These are phyloP conservation scores for Callionymus lyra DNA, from an alignment of 2,113 vertebrate genomes.

Conservation along the genomic window DNA sequence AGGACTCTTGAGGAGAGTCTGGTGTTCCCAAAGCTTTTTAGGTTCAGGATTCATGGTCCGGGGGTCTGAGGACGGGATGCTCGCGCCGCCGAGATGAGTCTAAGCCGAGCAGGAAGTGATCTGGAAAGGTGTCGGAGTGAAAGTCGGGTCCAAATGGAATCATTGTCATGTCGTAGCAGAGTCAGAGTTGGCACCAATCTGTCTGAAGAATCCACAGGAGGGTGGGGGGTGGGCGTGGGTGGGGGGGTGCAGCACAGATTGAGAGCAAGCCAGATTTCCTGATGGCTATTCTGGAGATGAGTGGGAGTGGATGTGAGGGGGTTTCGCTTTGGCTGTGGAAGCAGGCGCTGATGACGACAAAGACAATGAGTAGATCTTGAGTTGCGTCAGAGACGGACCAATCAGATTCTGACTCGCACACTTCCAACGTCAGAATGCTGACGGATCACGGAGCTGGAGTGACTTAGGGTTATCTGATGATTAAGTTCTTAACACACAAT, in stretches of 20 bases:
- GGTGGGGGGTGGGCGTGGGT: too few species aligned
- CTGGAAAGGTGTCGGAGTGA: constrained; percentile 11
- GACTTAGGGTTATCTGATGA: too few species aligned
- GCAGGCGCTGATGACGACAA: constrained; percentile 48
- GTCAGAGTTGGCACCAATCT: constrained; percentile 20
- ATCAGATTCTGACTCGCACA: constrained; percentile 53
- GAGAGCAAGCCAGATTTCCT: constrained; percentile 18
- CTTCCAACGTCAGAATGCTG: constrained; percentile 38
- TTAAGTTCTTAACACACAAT: too few species aligned
- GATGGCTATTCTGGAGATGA: constrained; percentile 35
- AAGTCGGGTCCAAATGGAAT: constrained; percentile 24
- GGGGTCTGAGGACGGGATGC: too few species aligned
- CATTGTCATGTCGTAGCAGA: constrained; percentile 24
- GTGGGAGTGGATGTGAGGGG: constrained; percentile 48
- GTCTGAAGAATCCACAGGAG: constrained; percentile 6
- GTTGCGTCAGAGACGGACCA: constrained; percentile 59
- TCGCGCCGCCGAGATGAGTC: constrained; percentile 18
- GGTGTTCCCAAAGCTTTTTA: too few species aligned
- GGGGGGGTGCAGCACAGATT: constrained; percentile 28
- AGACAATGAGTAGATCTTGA: constrained; percentile 42
- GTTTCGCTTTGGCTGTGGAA: constrained; percentile 32
- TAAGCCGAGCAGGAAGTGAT: constrained; percentile 28
- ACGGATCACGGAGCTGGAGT: too few species aligned
- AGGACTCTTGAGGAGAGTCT: too few species aligned
- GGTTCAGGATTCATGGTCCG: too few species aligned